Evolutionary conservation across 2,797 vertebrate genomes (phyloP), one percentile per base, ranked within the genome.

Genomic region (Gymnoscopelus microlampas): DNA sequence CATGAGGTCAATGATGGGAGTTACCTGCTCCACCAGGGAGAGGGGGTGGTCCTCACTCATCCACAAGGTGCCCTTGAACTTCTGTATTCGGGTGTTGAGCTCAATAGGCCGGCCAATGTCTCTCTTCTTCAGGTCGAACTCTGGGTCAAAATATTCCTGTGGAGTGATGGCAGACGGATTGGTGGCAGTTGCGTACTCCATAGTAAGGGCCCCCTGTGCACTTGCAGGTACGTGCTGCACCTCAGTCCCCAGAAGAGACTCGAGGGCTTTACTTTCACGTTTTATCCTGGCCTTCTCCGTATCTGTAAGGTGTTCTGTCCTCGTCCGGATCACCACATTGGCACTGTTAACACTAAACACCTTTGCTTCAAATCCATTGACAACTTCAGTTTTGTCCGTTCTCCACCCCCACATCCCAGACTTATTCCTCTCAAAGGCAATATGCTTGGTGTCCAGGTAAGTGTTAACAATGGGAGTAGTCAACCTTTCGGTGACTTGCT

Each of bases 361-460:
- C 96, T 99, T 99, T 53, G 98, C 94, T 92, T 99, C 98, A 76
- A 98, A 98, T 79, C 95, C 95, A 77, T 97, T 97, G 67, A 99
- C 95, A 53, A 92, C 76, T 93, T 99, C 98, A 0, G 93, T 95
- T 93, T 95, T 96, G 83, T 99, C 98, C 29, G 94, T 95, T 82
- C 93, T 97, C 98, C 98, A 99, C 59, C 98, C 97, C 97, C 97
- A 99, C 91, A 99, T 96, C 77, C 98, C 98, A 74, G 96, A 95
- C 14, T 96, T 99, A 82, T 89, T 96, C 93, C 98, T 97, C 73
- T 99, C 98, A 83, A 99, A 99, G 68, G 96, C 96, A 49, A 98
- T 98, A 63, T 95, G 94, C 82, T 93, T 96, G 15, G 98, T 99
- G 74, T 99, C 98, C 70, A 99, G 91, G 90, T 91, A 97, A 9